A percentile compares a stretch with the other conserved stretches of the same genome.
Evolutionary conservation across 2,797 vertebrate species (phyloP).

Genomic region (Falco concolor): DNA sequence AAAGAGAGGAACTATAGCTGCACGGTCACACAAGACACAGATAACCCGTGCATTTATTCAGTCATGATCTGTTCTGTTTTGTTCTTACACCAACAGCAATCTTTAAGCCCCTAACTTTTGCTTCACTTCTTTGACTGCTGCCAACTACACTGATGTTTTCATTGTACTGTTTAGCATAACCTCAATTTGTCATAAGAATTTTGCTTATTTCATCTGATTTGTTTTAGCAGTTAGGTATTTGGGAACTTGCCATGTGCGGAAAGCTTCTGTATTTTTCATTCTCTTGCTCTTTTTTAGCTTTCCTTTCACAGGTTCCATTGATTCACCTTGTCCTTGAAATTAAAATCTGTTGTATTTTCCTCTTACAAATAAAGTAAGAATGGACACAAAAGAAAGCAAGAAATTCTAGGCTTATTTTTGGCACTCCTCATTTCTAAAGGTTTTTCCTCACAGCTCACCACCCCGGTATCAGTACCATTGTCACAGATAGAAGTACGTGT

Average conservation of each 20-base stretch:
- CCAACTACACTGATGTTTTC: background rate
- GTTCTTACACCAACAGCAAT: background rate
- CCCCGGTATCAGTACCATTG: background rate
- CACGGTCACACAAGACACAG: accelerated
- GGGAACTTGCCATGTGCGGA: background rate
- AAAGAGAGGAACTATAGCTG: background rate
- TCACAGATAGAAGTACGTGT: conserved; percentile 20
- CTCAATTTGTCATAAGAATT: background rate
- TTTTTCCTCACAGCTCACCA: background rate
- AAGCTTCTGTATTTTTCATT: background rate
- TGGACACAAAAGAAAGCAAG: background rate
- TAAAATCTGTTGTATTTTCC: background rate
- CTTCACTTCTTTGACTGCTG: background rate
- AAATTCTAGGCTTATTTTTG: background rate
- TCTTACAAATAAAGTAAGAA: background rate
- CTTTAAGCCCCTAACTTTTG: background rate
- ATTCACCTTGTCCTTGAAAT: background rate
- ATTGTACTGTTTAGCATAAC: background rate
- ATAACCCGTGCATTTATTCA: background rate
- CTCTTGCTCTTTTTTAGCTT: background rate
- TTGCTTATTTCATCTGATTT: background rate
- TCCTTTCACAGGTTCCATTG: background rate
- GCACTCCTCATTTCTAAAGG: background rate
- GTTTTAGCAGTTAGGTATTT: background rate
- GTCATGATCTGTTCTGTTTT: background rate